Percentiles rank a stretch among this genome's conserved stretches.
phyloP scores from a whole-genome alignment of 2,113 vertebrate genomes.

The Apaloderma vittatum region DNA sequence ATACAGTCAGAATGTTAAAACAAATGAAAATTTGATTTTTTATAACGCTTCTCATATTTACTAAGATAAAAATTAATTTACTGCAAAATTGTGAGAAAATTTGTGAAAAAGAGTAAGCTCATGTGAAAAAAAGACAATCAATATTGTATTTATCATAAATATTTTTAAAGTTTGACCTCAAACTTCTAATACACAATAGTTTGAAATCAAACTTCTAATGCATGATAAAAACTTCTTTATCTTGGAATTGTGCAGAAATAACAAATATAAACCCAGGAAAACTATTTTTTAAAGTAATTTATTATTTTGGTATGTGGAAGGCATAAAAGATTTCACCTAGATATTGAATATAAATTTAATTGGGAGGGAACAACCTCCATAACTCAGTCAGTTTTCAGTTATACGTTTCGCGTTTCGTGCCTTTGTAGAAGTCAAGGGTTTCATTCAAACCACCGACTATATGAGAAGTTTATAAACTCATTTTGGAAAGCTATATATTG shows the following conservation, averaged over 20 bases:
- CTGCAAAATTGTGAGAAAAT: conserved; percentile 14
- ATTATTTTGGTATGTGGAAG: conserved; percentile 18
- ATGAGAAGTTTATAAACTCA: conserved; percentile 36
- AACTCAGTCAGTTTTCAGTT: conserved; percentile 13
- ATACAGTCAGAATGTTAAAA: background rate
- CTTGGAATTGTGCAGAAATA: background rate
- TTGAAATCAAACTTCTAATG: background rate
- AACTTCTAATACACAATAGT: background rate
- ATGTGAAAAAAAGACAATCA: background rate
- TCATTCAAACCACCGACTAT: conserved; percentile 54
- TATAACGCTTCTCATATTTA: background rate
- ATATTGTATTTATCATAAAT: background rate
- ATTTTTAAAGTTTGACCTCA: background rate
- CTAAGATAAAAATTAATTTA: background rate
- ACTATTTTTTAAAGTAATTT: conserved; percentile 5
- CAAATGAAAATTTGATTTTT: background rate
- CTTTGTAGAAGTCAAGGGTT: conserved; percentile 48
- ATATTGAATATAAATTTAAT: conserved; percentile 19
- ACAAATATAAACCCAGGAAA: background rate
- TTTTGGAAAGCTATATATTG: conserved; percentile 21
- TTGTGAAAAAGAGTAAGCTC: background rate
- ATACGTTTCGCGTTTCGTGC: background rate
- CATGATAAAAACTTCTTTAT: background rate
- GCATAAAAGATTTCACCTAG: background rate
- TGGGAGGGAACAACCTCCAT: background rate